Percentiles rank a stretch among this genome's conserved stretches.
Evolutionary conservation across 2,888 invertebrate species (phyloP).

Genomic region (Cepaea hortensis): DNA sequence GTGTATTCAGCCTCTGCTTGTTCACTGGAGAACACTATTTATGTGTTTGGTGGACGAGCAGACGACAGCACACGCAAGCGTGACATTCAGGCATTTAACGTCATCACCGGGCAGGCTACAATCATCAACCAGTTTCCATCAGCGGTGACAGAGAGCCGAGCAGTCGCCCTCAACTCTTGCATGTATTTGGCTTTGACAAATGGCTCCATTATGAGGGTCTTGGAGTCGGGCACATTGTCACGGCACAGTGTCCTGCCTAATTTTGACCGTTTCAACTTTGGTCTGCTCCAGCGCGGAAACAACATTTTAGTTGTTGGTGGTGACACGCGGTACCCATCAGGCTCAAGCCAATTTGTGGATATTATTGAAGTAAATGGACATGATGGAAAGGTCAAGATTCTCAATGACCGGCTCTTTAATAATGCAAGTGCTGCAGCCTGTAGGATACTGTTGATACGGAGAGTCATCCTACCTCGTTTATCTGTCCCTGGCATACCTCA

Average conservation of each 20-base stretch:
- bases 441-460: slow-evolving; percentile 53
- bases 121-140: slow-evolving; percentile 52
- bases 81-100: slow-evolving; percentile 56
- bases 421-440: slow-evolving; percentile 56
- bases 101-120: slow-evolving; percentile 51
- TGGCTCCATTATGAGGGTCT: slow-evolving; percentile 55
- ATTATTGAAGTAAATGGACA: slow-evolving; percentile 53
- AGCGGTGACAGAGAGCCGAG: slow-evolving; percentile 55
- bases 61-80: slow-evolving; percentile 52
- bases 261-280: slow-evolving; percentile 59
- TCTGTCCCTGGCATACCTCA: slow-evolving; percentile 48
- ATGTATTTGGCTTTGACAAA: slow-evolving; percentile 54
- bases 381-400: slow-evolving; percentile 47
- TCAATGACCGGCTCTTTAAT: slow-evolving; percentile 52
- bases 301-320: slow-evolving; percentile 54
- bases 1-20: slow-evolving; percentile 57
- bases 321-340: slow-evolving; percentile 57
- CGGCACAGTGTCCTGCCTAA: slow-evolving; percentile 53
- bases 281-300: slow-evolving; percentile 50
- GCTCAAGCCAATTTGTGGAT: slow-evolving; percentile 54
- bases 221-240: slow-evolving; percentile 53
- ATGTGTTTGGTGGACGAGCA: slow-evolving; percentile 57
- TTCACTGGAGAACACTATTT: slow-evolving; percentile 52
- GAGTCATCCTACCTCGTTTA: slow-evolving; percentile 50
- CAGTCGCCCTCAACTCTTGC: slow-evolving; percentile 51